Evolutionary conservation across 2,113 vertebrate genomes (phyloP).

Genomic region (Condylura cristata): DNA sequence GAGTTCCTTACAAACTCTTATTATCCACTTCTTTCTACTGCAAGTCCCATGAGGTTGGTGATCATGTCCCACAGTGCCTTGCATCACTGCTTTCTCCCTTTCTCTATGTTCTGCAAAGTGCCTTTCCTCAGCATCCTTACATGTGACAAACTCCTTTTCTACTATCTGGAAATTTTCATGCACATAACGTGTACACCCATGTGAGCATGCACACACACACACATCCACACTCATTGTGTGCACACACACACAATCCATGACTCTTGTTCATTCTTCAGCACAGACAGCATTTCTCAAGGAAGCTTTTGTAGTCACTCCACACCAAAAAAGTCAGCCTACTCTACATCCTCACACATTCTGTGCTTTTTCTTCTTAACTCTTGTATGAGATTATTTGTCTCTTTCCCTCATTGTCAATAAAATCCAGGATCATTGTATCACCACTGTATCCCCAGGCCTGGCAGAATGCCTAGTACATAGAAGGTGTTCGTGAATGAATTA

Average conservation of each 20-base stretch:
- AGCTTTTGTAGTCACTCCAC: background rate
- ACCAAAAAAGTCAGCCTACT: background rate
- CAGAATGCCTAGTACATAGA: constrained; percentile 72
- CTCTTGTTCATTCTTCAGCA: background rate
- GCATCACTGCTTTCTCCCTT: background rate
- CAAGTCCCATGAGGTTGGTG: background rate
- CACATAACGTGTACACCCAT: no score
- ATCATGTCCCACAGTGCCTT: background rate
- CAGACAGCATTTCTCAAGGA: constrained; percentile 32
- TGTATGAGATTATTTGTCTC: constrained; percentile 61
- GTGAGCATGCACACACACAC: accelerated
- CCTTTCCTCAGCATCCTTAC: background rate
- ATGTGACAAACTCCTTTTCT: background rate
- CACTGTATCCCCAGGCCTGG: constrained; percentile 68
- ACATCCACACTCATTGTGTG: background rate
- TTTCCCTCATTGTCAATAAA: constrained; percentile 69
- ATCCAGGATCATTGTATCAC: constrained; percentile 67
- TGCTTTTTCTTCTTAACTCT: constrained; percentile 39
- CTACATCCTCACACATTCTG: background rate
- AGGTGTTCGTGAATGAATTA: constrained; percentile 80
- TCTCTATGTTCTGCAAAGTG: background rate
- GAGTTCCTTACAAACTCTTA: background rate
- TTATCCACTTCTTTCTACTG: background rate
- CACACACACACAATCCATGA: background rate
- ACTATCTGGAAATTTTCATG: background rate